Evolutionary conservation across 2,797 vertebrate genomes (phyloP), one percentile per base, ranked within the genome.

Genomic region (Danionella dracula): DNA sequence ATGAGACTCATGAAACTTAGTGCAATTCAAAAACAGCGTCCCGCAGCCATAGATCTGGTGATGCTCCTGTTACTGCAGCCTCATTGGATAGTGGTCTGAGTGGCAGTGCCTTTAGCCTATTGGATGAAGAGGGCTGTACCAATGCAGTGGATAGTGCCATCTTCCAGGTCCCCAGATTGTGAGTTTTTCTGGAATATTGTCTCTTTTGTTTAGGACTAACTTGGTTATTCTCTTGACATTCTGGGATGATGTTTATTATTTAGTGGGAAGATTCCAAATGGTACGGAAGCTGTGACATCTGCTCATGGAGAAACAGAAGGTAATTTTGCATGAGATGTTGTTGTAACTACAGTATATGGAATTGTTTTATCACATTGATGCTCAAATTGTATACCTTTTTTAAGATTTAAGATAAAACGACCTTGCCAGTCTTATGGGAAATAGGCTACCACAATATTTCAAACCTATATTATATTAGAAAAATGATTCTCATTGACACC

Each of bases 141-240:
- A 87, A 93, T 17, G 86, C 93, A 2, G 93, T 91, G 85, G 95
- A 99, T 71, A 93, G 87, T 68, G 94, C 92, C 74, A 90, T 94
- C 49, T 98, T 97, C 87, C 92, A 96, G 75, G 91, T 95, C 68
- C 94, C 96, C 5, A 89, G 93, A 90, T 92, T 97, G 96, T 99
- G 88, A 94, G 96, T 89, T 21, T 48, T 19, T 41, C 1, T 10
- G 1, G 35, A 27, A 23, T 27, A 40, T 8, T 29, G 8, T 23
- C 4, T 31, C 19, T 45, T 8, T 40, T 58, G 19, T 17, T 34
- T 58, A 27, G 23, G 8, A 34, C 42, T 58, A n/a, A n/a, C n/a
- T n/a, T n/a, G n/a, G n/a, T n/a, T 27, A 8, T 48, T 37, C 19
- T 45, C 56, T 50, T 21, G 42, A 5, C 9, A 35, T 10, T 66